phyloP scores from a whole-genome alignment of 2,113 vertebrate genomes.

The Apus apus region DNA sequence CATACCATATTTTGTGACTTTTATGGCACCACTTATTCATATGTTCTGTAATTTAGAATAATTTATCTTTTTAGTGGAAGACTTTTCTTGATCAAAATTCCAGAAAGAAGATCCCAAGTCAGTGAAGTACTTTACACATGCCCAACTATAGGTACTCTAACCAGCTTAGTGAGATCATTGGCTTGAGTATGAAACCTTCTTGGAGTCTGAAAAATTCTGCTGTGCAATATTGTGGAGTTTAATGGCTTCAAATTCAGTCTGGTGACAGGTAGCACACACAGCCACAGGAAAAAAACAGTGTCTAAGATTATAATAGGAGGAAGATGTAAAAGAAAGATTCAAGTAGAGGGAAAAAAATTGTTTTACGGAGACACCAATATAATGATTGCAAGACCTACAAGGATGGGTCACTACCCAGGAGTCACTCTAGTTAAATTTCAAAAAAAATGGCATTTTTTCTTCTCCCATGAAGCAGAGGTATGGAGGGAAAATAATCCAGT shows the following conservation, averaged over 20 bases:
- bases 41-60: not conserved
- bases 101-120: not conserved
- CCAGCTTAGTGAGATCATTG: not conserved
- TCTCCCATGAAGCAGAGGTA: not conserved
- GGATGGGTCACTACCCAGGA: not conserved
- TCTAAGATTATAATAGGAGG: not conserved
- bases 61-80: not conserved
- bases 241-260: not conserved
- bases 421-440: not conserved
- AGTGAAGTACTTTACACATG: not conserved
- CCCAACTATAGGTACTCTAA: not conserved
- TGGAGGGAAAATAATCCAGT: not conserved
- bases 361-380: not conserved
- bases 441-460: not conserved
- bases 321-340: not conserved
- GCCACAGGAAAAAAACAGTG: not conserved
- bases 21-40: not conserved
- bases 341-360: not conserved
- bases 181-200: not conserved
- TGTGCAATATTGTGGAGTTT: not conserved
- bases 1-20: not conserved
- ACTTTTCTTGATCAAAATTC: not conserved
- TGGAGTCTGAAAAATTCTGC: not conserved
- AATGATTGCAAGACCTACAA: not conserved
- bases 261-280: not conserved